These are phyloP conservation scores for Noctilio leporinus DNA, from an alignment of 2,113 vertebrate species.

Conservation along the genomic window DNA sequence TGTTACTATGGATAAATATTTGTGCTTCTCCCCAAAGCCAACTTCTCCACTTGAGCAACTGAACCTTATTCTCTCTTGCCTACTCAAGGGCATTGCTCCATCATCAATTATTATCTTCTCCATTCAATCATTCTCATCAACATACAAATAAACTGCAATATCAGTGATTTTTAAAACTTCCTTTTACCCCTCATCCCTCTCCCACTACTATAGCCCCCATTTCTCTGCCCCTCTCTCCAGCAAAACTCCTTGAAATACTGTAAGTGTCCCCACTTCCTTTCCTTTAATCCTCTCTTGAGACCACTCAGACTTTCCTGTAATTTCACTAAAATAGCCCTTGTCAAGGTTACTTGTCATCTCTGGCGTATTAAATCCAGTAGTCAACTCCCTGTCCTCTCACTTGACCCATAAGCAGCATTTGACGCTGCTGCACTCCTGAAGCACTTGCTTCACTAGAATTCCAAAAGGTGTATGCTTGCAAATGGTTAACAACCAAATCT, in stretches of 20 bases:
- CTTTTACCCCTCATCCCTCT: not conserved
- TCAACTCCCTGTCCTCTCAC: not conserved
- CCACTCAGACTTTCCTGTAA: not conserved
- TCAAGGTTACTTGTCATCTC: not conserved
- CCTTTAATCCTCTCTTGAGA: not conserved
- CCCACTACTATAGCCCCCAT: not conserved
- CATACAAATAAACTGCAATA: not conserved
- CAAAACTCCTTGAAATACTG: not conserved
- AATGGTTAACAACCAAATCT: not conserved
- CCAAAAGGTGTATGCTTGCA: not conserved
- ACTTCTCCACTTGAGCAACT: not conserved
- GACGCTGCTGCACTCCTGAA: not conserved
- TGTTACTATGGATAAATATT: not conserved
- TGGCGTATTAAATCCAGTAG: not conserved
- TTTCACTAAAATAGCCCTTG: not conserved
- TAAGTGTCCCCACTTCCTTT: not conserved
- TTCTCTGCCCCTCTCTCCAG: not conserved
- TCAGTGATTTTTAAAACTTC: not conserved
- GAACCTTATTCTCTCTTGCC: not conserved
- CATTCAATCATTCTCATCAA: not conserved
- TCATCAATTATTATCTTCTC: not conserved
- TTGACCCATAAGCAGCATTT: not conserved
- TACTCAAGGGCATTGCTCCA: not conserved
- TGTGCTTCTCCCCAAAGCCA: not conserved
- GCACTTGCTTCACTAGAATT: not conserved